A percentile compares a stretch with the other conserved stretches of the same genome.
Conservation (phyloP, 1,140 invertebrate genomes). For the Eurosta solidaginis region DNA sequence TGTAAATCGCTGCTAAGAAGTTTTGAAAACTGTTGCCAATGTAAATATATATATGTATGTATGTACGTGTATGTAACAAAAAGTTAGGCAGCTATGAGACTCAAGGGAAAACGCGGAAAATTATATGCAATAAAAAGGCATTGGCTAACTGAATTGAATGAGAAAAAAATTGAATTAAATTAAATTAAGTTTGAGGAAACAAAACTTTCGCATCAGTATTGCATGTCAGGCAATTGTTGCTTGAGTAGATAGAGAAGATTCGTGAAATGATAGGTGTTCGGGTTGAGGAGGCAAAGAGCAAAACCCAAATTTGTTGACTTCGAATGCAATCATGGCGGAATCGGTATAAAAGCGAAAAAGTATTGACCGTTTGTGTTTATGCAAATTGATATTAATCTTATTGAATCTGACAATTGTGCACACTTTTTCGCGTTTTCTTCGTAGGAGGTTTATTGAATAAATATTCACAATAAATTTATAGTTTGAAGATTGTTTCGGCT, state of each 20-base stretch:
- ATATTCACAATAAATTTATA: too few relatives aligned
- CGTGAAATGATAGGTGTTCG: background rate
- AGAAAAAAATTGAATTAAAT: conserved; percentile 22
- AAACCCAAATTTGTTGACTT: background rate
- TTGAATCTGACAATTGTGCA: background rate
- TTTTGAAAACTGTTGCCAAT: background rate
- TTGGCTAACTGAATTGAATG: conserved; percentile 18
- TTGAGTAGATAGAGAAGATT: background rate
- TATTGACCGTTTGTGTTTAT: background rate
- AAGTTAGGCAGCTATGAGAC: background rate
- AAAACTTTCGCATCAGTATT: conserved; percentile 1
- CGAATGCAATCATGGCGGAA: background rate
- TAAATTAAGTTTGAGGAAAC: conserved; percentile 15
- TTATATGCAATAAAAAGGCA: background rate
- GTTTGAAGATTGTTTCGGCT: too few relatives aligned
- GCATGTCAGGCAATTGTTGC: background rate
- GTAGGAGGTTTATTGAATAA: background rate
- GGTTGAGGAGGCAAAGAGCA: background rate
- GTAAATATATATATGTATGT: background rate
- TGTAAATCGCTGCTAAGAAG: background rate
- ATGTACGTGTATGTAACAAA: background rate
- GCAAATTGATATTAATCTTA: conserved; percentile 14
- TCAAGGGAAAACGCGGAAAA: conserved; percentile 8
- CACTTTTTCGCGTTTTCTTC: background rate
- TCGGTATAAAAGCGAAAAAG: too few relatives aligned